Conservation (phyloP, 2,888 invertebrate genomes). For the Eumacrocentrus americanus region DNA sequence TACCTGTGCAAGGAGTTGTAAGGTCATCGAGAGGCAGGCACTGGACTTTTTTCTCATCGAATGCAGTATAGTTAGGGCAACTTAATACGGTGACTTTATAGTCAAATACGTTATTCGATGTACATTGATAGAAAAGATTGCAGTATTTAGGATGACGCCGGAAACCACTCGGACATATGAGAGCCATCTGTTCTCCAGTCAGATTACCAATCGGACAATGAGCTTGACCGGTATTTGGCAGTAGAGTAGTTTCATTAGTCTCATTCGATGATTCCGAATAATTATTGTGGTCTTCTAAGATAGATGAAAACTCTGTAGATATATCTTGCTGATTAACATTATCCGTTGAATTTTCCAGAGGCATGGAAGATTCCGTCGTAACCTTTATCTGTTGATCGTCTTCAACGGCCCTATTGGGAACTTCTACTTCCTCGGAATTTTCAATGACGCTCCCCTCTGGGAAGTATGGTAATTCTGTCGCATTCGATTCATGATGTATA, state of each 20-base stretch:
- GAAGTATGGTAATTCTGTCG: not conserved
- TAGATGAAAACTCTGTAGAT: not conserved
- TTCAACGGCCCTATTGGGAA: too few species aligned
- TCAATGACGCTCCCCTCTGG: not conserved
- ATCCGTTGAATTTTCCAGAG: too few species aligned
- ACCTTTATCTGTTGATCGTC: too few species aligned
- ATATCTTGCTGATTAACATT: not conserved
- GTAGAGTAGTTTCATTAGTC: not conserved
- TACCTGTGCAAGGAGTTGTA: constrained; percentile 64
- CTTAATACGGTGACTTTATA: constrained; percentile 72
- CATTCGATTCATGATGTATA: not conserved
- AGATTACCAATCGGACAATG: constrained; percentile 54
- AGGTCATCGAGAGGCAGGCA: constrained; percentile 70
- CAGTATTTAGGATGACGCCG: constrained; percentile 79
- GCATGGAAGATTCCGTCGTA: too few species aligned
- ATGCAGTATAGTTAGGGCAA: constrained; percentile 77
- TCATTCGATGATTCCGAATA: not conserved
- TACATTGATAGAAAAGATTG: constrained; percentile 81
- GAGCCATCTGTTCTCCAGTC: constrained; percentile 71
- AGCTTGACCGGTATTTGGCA: not conserved
- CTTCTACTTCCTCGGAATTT: too few species aligned
- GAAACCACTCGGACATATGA: constrained; percentile 82
- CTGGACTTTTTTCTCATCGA: constrained; percentile 71
- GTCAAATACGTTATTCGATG: constrained; percentile 68
- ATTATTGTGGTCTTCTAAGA: not conserved